Conservation (phyloP, 2,113 vertebrate species). For the Mastomys coucha region DNA sequence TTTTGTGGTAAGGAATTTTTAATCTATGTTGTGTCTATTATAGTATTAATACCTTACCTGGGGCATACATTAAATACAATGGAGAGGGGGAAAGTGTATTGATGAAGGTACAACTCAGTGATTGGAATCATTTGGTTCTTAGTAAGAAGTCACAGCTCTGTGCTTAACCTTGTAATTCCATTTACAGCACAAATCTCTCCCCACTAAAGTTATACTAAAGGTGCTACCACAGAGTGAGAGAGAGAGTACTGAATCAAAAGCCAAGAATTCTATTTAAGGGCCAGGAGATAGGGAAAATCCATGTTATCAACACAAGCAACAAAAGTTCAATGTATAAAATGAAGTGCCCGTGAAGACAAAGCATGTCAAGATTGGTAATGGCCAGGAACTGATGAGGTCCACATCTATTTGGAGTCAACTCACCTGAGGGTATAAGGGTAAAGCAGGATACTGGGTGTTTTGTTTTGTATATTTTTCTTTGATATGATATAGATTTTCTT, state of each 20-base stretch:
- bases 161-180: background rate
- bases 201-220: background rate
- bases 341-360: background rate
- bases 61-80: background rate
- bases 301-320: background rate
- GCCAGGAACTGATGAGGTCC: background rate
- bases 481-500: background rate
- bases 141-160: background rate
- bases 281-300: background rate
- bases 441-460: background rate
- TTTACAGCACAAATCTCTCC: background rate
- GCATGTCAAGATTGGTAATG: background rate
- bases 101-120: background rate
- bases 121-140: background rate
- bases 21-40: background rate
- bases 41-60: background rate
- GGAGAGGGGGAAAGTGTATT: background rate
- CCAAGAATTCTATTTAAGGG: background rate
- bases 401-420: background rate
- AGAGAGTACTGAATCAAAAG: conserved; percentile 7
- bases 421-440: background rate
- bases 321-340: background rate
- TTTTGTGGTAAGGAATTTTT: background rate
- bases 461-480: background rate
- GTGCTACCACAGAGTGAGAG: background rate